Evolutionary conservation across 2,113 vertebrate species (phyloP), one percentile per base, ranked within the genome.

Genomic region (Orycteropus afer): DNA sequence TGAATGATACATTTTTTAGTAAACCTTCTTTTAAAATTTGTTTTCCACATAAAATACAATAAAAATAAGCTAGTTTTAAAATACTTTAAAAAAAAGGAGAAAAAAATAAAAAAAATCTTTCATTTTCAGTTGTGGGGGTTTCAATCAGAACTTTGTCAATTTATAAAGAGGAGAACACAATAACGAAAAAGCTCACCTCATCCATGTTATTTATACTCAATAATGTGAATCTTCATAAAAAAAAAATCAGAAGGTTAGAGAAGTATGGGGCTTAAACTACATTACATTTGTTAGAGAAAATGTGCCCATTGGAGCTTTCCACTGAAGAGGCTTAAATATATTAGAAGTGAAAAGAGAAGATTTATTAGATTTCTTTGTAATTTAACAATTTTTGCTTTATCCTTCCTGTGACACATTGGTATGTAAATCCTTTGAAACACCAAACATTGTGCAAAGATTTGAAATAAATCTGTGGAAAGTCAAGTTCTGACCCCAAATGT

Each of bases 381-480:
- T 90, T 45, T 47, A 86, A 80, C 8, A 91, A 80, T 74, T 88
- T 74, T 2, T 34, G 0, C 65, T 71, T 29, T 53, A 85, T 94
- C 32, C 13, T 77, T 90, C 91, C 85, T 86, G 55, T 5, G 5
- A 86, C 63, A 89, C 3, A 77, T 96, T 79, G 40, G 59, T 87
- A 94, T 79, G 69, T 87, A 65, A 11, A 47, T 34, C 0, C 17
- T 34, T 93, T 93, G 34, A 95, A 96, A 93, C 78, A 93, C 25
- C 0, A 5, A 4, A 29, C 87, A 57, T 97, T 90, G 76, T 95
- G 27, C 45, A 51, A 93, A 32, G 0, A 6, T 88, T 97, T 90
- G 53, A 83, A 83, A 47, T 47, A 96, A 69, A 20, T 63, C n/a
- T 5, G 74, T 80, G 71, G 53, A 86, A 90, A 80, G 55, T 86